Evolutionary conservation across 2,113 vertebrate species (phyloP).

Genomic region (Aythya baeri): DNA sequence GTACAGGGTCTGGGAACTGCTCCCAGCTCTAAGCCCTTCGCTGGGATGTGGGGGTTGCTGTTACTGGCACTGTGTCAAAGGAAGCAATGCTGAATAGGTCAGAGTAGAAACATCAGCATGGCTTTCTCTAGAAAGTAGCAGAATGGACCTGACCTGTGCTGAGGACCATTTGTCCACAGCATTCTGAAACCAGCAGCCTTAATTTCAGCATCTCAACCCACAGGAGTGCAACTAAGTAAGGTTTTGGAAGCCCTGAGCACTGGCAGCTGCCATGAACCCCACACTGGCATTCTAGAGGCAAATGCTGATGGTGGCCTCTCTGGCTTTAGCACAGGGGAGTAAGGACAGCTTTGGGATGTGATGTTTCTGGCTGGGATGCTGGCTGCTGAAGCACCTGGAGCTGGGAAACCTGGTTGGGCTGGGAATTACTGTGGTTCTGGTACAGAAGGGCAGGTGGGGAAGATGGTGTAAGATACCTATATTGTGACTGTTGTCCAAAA

Average conservation of each 20-base stretch:
- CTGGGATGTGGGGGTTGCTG: background rate
- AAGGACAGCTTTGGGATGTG: background rate
- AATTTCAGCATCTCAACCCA: fast-evolving
- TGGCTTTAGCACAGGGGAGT: background rate
- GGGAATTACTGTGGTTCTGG: background rate
- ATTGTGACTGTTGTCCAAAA: background rate
- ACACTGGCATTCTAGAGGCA: background rate
- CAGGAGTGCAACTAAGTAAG: background rate
- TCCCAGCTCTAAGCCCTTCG: background rate
- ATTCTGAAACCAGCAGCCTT: background rate
- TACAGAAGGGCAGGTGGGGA: background rate
- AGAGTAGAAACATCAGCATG: background rate
- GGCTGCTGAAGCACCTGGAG: background rate
- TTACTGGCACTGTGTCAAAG: background rate
- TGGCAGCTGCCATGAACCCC: background rate
- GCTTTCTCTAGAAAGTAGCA: background rate
- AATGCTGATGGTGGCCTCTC: background rate
- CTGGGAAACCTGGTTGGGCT: background rate
- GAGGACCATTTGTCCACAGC: background rate
- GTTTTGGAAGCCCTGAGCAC: background rate
- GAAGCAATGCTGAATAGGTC: background rate
- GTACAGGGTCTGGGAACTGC: background rate
- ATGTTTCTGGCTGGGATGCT: background rate
- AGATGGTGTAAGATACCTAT: background rate
- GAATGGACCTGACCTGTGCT: background rate